These are phyloP conservation scores for Sebastes elongatus DNA, from an alignment of 2,797 vertebrate genomes.

Conservation along the genomic window DNA sequence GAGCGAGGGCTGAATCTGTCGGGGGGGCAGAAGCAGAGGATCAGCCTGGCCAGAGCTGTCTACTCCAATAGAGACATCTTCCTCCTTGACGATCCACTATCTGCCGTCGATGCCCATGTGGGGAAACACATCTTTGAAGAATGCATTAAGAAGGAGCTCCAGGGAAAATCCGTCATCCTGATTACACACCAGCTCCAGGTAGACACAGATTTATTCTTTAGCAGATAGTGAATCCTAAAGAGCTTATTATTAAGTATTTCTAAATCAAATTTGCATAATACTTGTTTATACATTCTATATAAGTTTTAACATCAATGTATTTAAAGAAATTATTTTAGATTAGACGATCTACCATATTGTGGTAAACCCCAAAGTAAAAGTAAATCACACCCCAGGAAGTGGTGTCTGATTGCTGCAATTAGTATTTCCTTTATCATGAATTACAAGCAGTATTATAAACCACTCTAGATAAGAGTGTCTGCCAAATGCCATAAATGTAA, in stretches of 20 bases:
- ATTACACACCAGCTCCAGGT: slow-evolving; percentile 88
- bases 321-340: too few species aligned
- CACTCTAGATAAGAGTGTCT: too few species aligned
- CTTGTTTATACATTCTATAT: too few species aligned
- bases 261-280: background rate
- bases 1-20: slow-evolving; percentile 86
- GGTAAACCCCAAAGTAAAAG: background rate
- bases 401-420: too few species aligned
- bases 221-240: background rate
- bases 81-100: slow-evolving; percentile 86
- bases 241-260: background rate
- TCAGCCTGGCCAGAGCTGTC: slow-evolving; percentile 83
- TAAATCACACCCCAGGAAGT: too few species aligned
- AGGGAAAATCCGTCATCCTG: slow-evolving; percentile 81
- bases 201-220: background rate
- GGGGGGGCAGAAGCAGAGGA: slow-evolving; percentile 86
- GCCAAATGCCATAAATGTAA: too few species aligned
- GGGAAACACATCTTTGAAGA: slow-evolving; percentile 87
- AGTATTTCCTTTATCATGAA: too few species aligned
- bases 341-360: background rate
- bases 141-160: slow-evolving; percentile 80
- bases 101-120: slow-evolving; percentile 83
- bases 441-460: too few species aligned
- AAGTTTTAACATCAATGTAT: too few species aligned
- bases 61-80: slow-evolving; percentile 84